These are phyloP conservation scores for Mamestra configurata DNA, from an alignment of 1,140 invertebrate genomes.

Conservation along the genomic window DNA sequence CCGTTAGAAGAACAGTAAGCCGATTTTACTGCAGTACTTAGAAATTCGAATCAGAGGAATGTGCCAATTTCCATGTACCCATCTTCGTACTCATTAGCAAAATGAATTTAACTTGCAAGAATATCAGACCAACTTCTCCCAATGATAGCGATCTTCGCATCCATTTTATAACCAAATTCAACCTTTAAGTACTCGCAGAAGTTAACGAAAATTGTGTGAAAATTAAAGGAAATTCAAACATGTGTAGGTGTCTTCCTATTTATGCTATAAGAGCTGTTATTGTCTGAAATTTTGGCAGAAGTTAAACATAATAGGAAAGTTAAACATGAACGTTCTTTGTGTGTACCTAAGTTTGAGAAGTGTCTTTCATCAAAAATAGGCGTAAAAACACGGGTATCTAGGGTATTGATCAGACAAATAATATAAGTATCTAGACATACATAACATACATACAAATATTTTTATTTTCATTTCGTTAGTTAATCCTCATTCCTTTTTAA, in stretches of 20 bases:
- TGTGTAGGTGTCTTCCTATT: neutral
- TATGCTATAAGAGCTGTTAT: neutral
- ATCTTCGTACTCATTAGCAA: neutral
- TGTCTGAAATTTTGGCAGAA: neutral
- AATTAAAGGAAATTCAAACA: neutral
- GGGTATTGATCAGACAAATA: too few relatives aligned
- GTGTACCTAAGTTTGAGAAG: neutral
- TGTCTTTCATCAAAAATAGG: neutral
- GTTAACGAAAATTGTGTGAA: neutral
- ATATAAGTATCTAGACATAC: too few relatives aligned
- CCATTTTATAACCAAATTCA: conserved; percentile 4
- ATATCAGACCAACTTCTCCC: neutral
- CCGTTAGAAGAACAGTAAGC: neutral
- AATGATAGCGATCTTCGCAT: neutral
- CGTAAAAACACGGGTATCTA: too few relatives aligned
- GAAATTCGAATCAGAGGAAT: neutral
- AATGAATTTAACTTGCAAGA: conserved; percentile 2
- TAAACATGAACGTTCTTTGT: neutral
- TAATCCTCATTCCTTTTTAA: too few relatives aligned
- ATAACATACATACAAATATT: too few relatives aligned
- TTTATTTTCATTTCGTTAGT: too few relatives aligned
- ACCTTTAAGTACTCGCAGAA: neutral
- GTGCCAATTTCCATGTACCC: neutral
- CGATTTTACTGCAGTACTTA: neutral
- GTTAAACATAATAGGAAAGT: neutral